Percentiles rank a stretch among this genome's conserved stretches.
These are phyloP conservation scores for Intellagama lesueurii DNA, from an alignment of 2,797 vertebrate species.

Conservation along the genomic window DNA sequence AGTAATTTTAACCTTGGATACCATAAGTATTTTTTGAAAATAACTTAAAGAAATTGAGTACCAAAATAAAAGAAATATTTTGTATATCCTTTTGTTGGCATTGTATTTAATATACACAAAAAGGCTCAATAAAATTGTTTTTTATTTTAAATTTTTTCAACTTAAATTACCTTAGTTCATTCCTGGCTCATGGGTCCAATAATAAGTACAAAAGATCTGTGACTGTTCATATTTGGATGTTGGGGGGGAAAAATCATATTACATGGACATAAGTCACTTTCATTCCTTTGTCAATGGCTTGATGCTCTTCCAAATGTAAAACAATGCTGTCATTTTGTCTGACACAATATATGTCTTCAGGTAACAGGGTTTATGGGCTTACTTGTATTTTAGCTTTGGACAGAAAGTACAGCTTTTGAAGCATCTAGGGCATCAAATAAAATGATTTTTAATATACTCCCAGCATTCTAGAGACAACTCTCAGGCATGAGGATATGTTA, in stretches of 20 bases:
- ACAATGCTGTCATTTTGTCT: constrained; percentile 8
- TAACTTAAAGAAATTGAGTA: background rate
- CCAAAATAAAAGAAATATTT: background rate
- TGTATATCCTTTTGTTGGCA: background rate
- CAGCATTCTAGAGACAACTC: constrained; percentile 5
- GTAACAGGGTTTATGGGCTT: constrained; percentile 3
- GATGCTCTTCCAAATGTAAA: constrained; percentile 11
- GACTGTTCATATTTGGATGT: background rate
- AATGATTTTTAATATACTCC: constrained; percentile 44
- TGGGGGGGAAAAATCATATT: too few relatives aligned
- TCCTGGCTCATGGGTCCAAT: background rate
- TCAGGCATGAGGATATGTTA: constrained; percentile 7
- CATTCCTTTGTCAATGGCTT: background rate
- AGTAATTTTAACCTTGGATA: background rate
- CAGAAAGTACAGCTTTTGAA: constrained; percentile 14
- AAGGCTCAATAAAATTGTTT: background rate
- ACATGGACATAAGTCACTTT: background rate
- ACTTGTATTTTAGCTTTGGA: constrained; percentile 32
- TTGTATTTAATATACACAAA: background rate
- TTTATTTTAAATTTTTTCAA: too few relatives aligned
- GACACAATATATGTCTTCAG: constrained; percentile 7
- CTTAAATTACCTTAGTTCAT: background rate
- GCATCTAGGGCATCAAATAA: constrained; percentile 9
- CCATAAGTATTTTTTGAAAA: background rate
- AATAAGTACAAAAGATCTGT: background rate